Conservation (phyloP, 2,888 invertebrate species). For the Protophormia terraenovae region DNA sequence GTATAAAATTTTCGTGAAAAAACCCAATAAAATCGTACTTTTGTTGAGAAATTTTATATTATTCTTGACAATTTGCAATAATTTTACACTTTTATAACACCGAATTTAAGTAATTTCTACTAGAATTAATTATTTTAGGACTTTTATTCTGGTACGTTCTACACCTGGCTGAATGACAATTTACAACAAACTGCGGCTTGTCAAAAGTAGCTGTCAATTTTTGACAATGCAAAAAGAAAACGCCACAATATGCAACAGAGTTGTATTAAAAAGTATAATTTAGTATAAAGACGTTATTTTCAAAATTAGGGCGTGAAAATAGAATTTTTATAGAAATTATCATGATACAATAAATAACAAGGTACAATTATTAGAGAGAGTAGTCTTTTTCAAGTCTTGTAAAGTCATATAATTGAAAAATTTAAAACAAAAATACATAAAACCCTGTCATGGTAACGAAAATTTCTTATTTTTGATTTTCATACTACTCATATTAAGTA, state of each 20-base stretch:
- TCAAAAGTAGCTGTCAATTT: conserved; percentile 24
- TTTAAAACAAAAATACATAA: too few relatives aligned
- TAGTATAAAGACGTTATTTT: too few relatives aligned
- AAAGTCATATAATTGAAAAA: too few relatives aligned
- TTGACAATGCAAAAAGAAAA: not conserved
- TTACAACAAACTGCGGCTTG: conserved; percentile 37
- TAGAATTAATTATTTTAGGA: not conserved
- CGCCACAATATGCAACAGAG: not conserved
- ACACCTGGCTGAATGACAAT: conserved; percentile 38
- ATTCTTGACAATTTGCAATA: not conserved
- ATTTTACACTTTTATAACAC: conserved; percentile 1
- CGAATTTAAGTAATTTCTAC: not conserved
- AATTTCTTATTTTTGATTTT: too few relatives aligned
- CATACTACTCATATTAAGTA: too few relatives aligned
- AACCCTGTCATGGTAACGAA: too few relatives aligned
- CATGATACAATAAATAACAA: too few relatives aligned
- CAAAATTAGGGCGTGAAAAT: too few relatives aligned
- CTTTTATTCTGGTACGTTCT: conserved; percentile 50
- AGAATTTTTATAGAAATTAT: too few relatives aligned
- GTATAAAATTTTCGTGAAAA: not conserved
- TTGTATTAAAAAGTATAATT: not conserved
- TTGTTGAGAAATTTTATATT: not conserved
- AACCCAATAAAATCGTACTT: not conserved
- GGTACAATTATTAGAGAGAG: too few relatives aligned
- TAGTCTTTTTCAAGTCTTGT: too few relatives aligned